Evolutionary conservation across 1,140 invertebrate species (phyloP), one percentile per base, ranked within the genome.

Genomic region (Scaptodrosophila lebanonensis): DNA sequence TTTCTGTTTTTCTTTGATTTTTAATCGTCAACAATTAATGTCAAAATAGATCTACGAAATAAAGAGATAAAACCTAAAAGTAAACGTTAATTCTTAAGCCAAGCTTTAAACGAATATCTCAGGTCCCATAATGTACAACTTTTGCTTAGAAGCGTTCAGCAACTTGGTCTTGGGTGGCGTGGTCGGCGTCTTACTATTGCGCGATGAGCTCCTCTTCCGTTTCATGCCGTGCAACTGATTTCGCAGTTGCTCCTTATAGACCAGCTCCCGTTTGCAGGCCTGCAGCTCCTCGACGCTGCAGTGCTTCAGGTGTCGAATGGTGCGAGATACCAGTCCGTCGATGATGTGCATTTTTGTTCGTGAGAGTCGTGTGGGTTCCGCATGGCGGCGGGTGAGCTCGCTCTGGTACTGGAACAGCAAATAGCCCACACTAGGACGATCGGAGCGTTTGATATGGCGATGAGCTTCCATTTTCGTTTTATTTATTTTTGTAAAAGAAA

Each of bases 311-410:
- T 83, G 75, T 9, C 70, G 53, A 11, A 83, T 70, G 36, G 75
- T 82, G 42, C 62, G 57, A 3, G 61, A 70, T 0, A 82, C 75
- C 9, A 82, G 54, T 3, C 53, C 66, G n/a, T 82, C 75, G 47
- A 82, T 82, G n/a, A 82, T 82, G 59, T 82, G 63, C n/a, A 82
- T 83, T 36, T 82, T 82, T 61, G 76, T 83, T 47, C 70, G 70
- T 1, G 75, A 82, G 7, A 82, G 51, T 0, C 76, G 75, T 9
- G 57, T 60, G 32, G 76, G 76, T 15, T 82, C 76, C 11, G 75
- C 75, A 54, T 82, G 66, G 20, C 76, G 61, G 4, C 75, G 69
- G 25, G 75, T 75, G 53, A 82, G 40, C 20, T 82, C 75, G 38
- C 54, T 66, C 42, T 82, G 76, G 18, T 82, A 82, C 38, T 83